Evolutionary conservation across 1,140 invertebrate genomes (phyloP).

Genomic region (Hirudo medicinalis): DNA sequence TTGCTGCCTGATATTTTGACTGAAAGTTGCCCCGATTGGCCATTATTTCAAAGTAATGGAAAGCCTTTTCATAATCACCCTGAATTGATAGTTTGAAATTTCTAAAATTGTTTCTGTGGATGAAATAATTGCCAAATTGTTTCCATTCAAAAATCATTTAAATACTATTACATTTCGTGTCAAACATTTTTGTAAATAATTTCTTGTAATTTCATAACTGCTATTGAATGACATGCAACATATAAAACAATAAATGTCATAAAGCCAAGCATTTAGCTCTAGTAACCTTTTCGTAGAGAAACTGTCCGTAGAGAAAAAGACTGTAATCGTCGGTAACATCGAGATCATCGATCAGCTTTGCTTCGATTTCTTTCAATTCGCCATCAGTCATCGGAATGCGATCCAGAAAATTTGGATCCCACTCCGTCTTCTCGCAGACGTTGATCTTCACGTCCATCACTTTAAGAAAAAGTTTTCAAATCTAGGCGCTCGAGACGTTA

Average conservation of each 20-base stretch:
- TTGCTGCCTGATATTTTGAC: constrained; percentile 34
- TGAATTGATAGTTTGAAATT: constrained; percentile 19
- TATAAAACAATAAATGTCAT: constrained; percentile 6
- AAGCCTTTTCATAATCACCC: constrained; percentile 34
- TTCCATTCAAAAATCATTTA: too few species aligned
- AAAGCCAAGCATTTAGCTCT: constrained; percentile 14
- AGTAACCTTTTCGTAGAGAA: constrained; percentile 38
- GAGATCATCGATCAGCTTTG: constrained; percentile 35
- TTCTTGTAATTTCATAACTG: too few species aligned
- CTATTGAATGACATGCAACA: too few species aligned
- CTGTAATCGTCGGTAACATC: constrained; percentile 32
- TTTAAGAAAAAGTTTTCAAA: not conserved
- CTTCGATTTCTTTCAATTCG: constrained; percentile 37
- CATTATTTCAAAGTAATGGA: constrained; percentile 34
- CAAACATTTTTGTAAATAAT: too few species aligned
- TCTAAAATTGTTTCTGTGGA: too few species aligned
- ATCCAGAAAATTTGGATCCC: constrained; percentile 9
- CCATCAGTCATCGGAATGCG: constrained; percentile 28
- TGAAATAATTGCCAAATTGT: too few species aligned
- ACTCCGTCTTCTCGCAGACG: not conserved
- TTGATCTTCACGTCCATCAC: not conserved
- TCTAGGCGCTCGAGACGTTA: too few species aligned
- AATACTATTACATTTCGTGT: too few species aligned
- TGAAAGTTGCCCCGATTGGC: constrained; percentile 34
- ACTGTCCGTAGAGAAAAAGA: constrained; percentile 37